A percentile compares a stretch with the other conserved stretches of the same genome.
These are phyloP conservation scores for Platorchestia sp. DNA, from an alignment of 1,140 invertebrate species.

Conservation along the genomic window DNA sequence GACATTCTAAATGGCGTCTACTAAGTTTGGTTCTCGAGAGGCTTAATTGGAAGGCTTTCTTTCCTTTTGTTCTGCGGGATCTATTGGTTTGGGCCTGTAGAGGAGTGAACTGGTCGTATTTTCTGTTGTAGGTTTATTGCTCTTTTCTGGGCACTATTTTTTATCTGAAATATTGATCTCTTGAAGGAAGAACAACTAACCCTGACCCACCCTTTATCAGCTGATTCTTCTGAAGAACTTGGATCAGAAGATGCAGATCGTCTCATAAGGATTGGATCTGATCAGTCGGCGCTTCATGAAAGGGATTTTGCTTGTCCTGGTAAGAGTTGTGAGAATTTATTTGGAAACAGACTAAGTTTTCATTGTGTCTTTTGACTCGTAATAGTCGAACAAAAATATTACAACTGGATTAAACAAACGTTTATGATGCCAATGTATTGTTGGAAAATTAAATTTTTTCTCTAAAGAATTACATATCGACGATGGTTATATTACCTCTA, in stretches of 20 bases:
- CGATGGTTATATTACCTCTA: neutral
- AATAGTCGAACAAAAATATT: neutral
- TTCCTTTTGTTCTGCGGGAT: neutral
- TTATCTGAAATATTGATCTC: neutral
- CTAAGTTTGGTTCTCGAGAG: neutral
- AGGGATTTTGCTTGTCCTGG: neutral
- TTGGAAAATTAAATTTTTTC: neutral
- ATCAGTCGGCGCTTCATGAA: neutral
- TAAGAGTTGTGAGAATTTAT: neutral
- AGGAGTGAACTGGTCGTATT: neutral
- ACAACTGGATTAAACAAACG: no score
- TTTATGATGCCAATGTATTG: no score
- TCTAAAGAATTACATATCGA: neutral
- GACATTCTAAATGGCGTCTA: neutral
- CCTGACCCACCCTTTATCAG: constrained; percentile 34
- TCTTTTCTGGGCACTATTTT: neutral
- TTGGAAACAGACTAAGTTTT: neutral
- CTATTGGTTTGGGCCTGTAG: neutral
- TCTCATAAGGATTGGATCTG: neutral
- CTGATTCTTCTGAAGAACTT: neutral
- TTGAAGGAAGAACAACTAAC: constrained; percentile 11
- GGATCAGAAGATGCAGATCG: neutral
- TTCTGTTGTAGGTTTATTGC: neutral
- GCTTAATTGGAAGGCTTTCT: neutral
- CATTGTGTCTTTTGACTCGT: neutral